Conservation (phyloP, 1,140 invertebrate species). For the Himalopsyche phryganea region DNA sequence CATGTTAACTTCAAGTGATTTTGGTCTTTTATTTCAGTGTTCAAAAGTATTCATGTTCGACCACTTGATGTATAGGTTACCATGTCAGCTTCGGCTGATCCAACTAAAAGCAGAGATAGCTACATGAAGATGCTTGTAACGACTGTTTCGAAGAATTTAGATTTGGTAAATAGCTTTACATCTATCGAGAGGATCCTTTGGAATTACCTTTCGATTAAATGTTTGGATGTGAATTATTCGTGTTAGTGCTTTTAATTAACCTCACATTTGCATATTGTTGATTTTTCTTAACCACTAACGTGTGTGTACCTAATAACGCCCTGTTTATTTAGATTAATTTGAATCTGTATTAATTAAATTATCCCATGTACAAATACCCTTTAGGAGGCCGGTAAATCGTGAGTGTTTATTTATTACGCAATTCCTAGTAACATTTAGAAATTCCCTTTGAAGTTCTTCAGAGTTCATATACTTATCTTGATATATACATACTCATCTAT, state of each 20-base stretch:
- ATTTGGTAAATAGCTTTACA: conserved; percentile 26
- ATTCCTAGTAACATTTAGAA: no score
- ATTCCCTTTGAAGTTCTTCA: no score
- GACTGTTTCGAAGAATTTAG: conserved; percentile 21
- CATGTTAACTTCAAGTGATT: conserved; percentile 21
- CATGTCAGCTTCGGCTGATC: conserved; percentile 29
- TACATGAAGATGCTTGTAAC: conserved; percentile 25
- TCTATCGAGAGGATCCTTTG: conserved; percentile 8
- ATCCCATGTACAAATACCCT: no score
- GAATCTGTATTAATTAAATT: no score
- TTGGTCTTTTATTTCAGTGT: conserved; percentile 10
- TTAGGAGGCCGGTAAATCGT: no score
- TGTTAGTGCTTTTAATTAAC: conserved; percentile 20
- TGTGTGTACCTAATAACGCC: conserved; percentile 14
- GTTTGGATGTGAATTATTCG: conserved; percentile 6
- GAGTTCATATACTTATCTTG: no score
- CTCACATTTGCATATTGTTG: conserved; percentile 11
- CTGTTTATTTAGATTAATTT: no score
- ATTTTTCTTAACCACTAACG: conserved; percentile 18
- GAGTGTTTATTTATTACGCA: no score
- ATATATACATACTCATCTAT: no score
- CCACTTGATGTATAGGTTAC: conserved; percentile 18
- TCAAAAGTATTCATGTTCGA: conserved; percentile 18
- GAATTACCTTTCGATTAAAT: conserved; percentile 13
- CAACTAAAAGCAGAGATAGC: conserved; percentile 22